phyloP scores from a whole-genome alignment of 2,888 invertebrate genomes.

The Catocala fraxini region DNA sequence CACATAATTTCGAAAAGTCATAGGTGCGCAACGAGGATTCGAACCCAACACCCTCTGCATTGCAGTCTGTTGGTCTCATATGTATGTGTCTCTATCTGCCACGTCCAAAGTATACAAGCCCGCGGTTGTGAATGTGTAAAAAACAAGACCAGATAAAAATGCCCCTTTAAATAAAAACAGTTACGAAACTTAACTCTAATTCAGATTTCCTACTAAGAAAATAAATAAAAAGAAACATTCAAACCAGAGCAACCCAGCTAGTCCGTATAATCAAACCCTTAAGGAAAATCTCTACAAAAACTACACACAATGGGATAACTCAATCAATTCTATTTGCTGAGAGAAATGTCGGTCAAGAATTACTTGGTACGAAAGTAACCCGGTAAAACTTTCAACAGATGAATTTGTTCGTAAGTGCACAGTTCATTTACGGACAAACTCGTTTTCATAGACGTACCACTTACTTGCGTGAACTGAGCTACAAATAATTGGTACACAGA shows the following conservation, averaged over 20 bases:
- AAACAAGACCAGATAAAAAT: no score
- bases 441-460: not conserved
- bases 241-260: not conserved
- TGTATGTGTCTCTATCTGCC: no score
- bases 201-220: no score
- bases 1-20: no score
- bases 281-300: constrained; percentile 21
- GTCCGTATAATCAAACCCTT: not conserved
- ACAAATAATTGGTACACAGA: not conserved
- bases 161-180: no score
- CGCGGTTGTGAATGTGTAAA: no score
- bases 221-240: no score
- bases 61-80: no score
- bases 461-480: not conserved
- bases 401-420: constrained; percentile 49
- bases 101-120: no score
- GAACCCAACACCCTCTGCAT: no score
- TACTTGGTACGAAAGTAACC: constrained; percentile 11
- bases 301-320: constrained; percentile 37
- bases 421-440: constrained; percentile 40
- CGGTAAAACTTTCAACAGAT: constrained; percentile 36
- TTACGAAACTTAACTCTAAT: no score
- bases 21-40: no score
- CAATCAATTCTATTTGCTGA: constrained; percentile 30
- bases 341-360: constrained; percentile 26